Conservation (phyloP, 2,888 invertebrate genomes). For the Sinohyriopsis cumingii region DNA sequence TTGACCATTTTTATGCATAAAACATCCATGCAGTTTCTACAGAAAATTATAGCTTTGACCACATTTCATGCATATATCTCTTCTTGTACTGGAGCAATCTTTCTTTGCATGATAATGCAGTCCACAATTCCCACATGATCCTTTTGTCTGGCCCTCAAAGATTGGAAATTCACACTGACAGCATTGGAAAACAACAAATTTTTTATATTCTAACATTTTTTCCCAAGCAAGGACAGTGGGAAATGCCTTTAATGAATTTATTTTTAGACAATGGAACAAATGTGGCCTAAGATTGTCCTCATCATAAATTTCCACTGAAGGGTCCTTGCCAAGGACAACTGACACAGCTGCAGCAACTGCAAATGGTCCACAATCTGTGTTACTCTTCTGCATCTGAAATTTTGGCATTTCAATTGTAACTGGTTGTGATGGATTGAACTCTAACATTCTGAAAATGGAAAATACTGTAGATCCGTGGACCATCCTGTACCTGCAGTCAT, state of each 20-base stretch:
- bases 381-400: conserved; percentile 36
- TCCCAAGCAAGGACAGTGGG: conserved; percentile 10
- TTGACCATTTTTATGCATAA: no score
- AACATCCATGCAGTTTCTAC: no score
- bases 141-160: no score
- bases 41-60: no score
- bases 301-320: conserved; percentile 31
- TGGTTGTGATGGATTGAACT: not conserved
- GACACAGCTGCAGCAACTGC: conserved; percentile 36
- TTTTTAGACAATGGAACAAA: conserved; percentile 19
- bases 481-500: conserved; percentile 33
- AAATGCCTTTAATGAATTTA: conserved; percentile 18
- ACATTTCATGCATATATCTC: no score
- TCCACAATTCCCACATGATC: no score
- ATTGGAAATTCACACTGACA: no score
- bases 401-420: conserved; percentile 26
- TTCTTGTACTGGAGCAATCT: no score
- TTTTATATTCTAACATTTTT: not conserved
- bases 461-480: conserved; percentile 10
- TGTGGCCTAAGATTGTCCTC: conserved; percentile 23
- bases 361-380: conserved; percentile 40
- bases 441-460: conserved; percentile 10
- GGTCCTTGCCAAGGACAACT: conserved; percentile 28
- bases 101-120: no score
- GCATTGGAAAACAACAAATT: conserved; percentile 7